Evolutionary conservation across 2,113 vertebrate genomes (phyloP).

Genomic region (Panthera leo): DNA sequence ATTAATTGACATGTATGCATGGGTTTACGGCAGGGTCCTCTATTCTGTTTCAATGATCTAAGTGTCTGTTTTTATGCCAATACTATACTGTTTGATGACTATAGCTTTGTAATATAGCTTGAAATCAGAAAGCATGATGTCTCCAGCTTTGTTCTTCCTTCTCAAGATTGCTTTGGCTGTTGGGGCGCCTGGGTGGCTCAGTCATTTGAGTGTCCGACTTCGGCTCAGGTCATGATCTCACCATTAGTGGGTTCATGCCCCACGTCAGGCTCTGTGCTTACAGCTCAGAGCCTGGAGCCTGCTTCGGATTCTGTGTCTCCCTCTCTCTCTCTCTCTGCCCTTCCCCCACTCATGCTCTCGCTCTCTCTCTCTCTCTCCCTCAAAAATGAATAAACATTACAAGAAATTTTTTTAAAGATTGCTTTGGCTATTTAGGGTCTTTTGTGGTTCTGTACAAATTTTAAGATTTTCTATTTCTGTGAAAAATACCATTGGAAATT

Average conservation of each 20-base stretch:
- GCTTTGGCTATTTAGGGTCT: background rate
- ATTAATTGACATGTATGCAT: background rate
- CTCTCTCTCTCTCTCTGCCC: too few species aligned
- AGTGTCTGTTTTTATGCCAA: background rate
- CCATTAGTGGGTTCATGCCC: too few species aligned
- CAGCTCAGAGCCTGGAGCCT: too few species aligned
- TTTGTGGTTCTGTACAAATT: background rate
- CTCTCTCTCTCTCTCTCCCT: too few species aligned
- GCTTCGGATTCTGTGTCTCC: too few species aligned
- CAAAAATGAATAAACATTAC: too few species aligned
- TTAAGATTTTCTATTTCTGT: background rate
- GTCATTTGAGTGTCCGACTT: too few species aligned
- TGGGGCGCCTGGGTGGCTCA: background rate
- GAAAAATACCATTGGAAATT: background rate
- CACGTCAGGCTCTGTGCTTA: too few species aligned
- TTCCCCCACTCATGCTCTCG: too few species aligned
- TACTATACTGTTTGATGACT: background rate
- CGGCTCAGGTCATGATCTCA: too few species aligned
- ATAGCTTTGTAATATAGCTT: background rate
- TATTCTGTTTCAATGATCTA: background rate
- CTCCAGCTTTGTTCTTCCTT: background rate
- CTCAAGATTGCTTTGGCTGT: background rate
- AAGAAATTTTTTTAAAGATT: background rate
- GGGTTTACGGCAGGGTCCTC: background rate
- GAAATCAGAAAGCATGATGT: background rate